These are phyloP conservation scores for Podarcis cretensis DNA, from an alignment of 2,113 vertebrate genomes.

Conservation along the genomic window DNA sequence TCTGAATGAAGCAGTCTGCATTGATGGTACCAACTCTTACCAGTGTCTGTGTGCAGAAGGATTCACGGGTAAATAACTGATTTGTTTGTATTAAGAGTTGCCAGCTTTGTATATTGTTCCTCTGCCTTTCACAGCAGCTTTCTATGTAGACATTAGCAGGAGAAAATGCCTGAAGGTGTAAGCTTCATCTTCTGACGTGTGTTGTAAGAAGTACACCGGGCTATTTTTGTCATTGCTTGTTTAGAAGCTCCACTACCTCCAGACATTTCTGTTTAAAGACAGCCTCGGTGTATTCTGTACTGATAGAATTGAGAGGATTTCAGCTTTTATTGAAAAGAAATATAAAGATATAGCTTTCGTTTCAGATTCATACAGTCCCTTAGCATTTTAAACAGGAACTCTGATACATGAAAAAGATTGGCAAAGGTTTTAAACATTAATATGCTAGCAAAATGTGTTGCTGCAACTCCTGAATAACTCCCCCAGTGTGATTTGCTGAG, in stretches of 20 bases:
- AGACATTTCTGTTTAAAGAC: background rate
- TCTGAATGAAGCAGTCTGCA: conserved; percentile 87
- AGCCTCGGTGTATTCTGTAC: background rate
- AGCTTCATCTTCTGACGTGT: background rate
- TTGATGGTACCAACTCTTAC: conserved; percentile 87
- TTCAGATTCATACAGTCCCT: background rate
- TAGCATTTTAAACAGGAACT: background rate
- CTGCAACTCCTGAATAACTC: too few relatives aligned
- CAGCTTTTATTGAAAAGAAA: background rate
- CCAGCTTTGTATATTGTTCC: background rate
- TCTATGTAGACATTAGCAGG: background rate
- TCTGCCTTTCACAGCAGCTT: background rate
- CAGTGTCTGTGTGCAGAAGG: conserved; percentile 84
- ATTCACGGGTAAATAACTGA: conserved; percentile 81
- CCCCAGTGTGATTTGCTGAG: background rate
- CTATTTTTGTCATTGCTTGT: background rate
- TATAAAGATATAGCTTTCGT: background rate
- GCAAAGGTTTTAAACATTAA: background rate
- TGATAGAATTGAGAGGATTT: background rate
- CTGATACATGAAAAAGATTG: background rate
- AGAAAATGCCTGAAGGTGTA: background rate
- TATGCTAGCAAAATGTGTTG: background rate
- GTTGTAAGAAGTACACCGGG: too few relatives aligned
- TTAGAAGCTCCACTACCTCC: background rate
- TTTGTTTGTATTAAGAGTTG: background rate